Percentiles rank a stretch among this genome's conserved stretches.
These are phyloP conservation scores for Chelon labrosus DNA, from an alignment of 2,797 vertebrate genomes.

Conservation along the genomic window DNA sequence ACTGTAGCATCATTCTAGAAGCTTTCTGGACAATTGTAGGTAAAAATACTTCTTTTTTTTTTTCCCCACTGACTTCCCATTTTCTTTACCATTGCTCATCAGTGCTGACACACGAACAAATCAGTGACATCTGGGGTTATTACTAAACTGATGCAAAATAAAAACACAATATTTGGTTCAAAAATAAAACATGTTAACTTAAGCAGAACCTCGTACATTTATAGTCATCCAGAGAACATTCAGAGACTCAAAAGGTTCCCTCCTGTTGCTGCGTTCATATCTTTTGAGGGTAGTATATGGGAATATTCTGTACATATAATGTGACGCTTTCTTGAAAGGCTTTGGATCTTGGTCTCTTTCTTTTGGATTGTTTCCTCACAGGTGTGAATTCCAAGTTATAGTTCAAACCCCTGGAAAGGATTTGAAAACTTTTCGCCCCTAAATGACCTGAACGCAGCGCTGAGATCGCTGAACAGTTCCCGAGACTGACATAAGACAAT, in stretches of 20 bases:
- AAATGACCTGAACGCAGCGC: constrained; percentile 63
- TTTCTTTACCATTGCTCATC: constrained; percentile 68
- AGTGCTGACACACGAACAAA: constrained; percentile 77
- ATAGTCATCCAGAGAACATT: constrained; percentile 62
- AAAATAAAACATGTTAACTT: constrained; percentile 65
- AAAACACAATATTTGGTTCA: constrained; percentile 66
- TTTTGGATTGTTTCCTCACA: constrained; percentile 16
- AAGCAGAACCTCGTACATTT: constrained; percentile 68
- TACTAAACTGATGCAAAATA: constrained; percentile 74
- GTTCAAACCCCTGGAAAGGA: neutral
- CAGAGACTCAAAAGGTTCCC: constrained; percentile 83
- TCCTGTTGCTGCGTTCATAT: constrained; percentile 73
- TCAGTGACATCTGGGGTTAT: constrained; percentile 78
- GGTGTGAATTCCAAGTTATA: constrained; percentile 10
- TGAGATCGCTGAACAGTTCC: constrained; percentile 76
- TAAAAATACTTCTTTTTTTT: constrained; percentile 64
- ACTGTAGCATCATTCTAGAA: constrained; percentile 72
- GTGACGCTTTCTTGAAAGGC: neutral
- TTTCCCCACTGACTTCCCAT: constrained; percentile 39
- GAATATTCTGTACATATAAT: constrained; percentile 18
- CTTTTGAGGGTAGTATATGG: constrained; percentile 45
- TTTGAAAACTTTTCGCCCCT: constrained; percentile 4
- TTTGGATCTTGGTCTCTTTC: constrained; percentile 12
- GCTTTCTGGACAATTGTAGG: constrained; percentile 73
- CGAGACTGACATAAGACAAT: constrained; percentile 67